Conservation (phyloP, 2,797 vertebrate species). For the Nannoperca obscura region DNA sequence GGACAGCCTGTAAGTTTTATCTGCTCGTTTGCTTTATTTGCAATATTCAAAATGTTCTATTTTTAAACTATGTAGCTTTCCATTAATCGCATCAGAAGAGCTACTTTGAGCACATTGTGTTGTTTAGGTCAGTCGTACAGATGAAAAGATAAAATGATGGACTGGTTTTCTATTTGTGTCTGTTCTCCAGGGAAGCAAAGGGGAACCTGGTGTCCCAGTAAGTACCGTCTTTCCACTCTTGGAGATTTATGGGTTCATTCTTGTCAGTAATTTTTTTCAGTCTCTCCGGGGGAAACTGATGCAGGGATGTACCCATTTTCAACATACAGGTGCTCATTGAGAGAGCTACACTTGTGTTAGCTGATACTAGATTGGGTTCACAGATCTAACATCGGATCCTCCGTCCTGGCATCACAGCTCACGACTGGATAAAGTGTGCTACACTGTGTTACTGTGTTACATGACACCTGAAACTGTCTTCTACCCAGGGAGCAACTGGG, state of each 20-base stretch:
- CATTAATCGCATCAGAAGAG: not conserved
- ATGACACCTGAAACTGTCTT: conserved; percentile 4
- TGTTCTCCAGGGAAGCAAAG: conserved; percentile 83
- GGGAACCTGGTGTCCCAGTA: conserved; percentile 79
- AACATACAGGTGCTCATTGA: not conserved
- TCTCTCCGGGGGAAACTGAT: conserved; percentile 1
- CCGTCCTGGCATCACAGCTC: not conserved
- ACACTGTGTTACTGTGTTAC: not conserved
- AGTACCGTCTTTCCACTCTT: conserved; percentile 67
- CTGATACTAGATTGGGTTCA: not conserved
- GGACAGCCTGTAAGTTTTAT: conserved; percentile 79
- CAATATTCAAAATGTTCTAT: not conserved
- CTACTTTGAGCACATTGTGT: not conserved
- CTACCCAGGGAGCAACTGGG: conserved; percentile 82
- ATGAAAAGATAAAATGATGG: conserved; percentile 15
- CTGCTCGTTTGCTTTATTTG: not conserved
- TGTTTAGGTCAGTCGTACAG: conserved; percentile 13
- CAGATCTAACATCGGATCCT: not conserved
- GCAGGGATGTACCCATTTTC: not conserved
- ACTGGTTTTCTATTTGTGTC: conserved; percentile 37
- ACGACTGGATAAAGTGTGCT: not conserved
- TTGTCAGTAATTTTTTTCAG: not conserved
- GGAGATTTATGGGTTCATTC: conserved; percentile 12
- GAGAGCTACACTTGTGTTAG: not conserved
- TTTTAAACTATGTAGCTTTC: not conserved